Conservation (phyloP, 2,888 invertebrate genomes). For the Trissoscelio sp. region DNA sequence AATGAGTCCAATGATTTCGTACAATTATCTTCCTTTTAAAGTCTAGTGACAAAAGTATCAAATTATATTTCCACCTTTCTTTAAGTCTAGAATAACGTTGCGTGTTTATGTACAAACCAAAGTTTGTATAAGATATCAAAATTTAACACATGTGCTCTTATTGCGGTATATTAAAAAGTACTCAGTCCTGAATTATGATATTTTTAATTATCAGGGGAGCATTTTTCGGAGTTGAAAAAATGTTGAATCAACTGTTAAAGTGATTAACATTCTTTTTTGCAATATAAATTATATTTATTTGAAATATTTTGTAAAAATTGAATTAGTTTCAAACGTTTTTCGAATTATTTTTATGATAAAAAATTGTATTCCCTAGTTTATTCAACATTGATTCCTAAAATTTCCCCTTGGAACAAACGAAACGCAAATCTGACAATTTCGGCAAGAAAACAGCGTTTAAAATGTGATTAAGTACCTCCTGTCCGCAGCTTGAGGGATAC, state of each 20-base stretch:
- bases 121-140: slow-evolving; percentile 24
- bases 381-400: too few relatives aligned
- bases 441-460: slow-evolving; percentile 41
- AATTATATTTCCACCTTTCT: too few relatives aligned
- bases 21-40: background rate
- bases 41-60: slow-evolving; percentile 35
- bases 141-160: slow-evolving; percentile 3
- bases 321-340: background rate
- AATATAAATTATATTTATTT: too few relatives aligned
- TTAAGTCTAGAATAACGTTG: slow-evolving; percentile 14
- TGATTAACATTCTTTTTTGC: too few relatives aligned
- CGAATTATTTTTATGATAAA: background rate
- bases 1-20: slow-evolving; percentile 50
- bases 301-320: too few relatives aligned
- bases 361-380: too few relatives aligned
- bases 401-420: too few relatives aligned
- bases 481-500: slow-evolving; percentile 59
- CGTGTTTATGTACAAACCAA: slow-evolving; percentile 21
- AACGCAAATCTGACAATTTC: too few relatives aligned
- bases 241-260: too few relatives aligned
- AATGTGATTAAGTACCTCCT: slow-evolving; percentile 46
- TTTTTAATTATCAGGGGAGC: too few relatives aligned
- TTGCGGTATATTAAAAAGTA: background rate
- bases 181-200: slow-evolving; percentile 23
- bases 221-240: too few relatives aligned